A percentile compares a stretch with the other conserved stretches of the same genome.
These are phyloP conservation scores for Coryphaenoides rupestris DNA, from an alignment of 2,113 vertebrate species.

Conservation along the genomic window DNA sequence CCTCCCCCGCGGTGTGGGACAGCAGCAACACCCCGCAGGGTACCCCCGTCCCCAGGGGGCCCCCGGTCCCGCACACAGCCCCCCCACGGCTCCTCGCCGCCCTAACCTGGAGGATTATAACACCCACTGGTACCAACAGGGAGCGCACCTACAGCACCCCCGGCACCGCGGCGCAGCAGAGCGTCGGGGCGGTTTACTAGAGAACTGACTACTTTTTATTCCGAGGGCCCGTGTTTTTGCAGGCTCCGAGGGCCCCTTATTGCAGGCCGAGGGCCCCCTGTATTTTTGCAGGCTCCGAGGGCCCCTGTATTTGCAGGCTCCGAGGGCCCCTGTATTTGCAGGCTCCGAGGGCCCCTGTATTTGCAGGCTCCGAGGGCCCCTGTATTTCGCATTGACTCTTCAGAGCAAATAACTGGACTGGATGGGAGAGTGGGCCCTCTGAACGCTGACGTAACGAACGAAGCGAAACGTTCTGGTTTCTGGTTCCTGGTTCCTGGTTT, in stretches of 20 bases:
- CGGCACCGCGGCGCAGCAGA: constrained; percentile 87
- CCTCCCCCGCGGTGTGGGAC: constrained; percentile 92
- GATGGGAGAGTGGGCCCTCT: background rate
- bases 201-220: background rate
- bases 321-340: too few relatives aligned
- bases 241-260: too few relatives aligned
- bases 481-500: constrained; percentile 9
- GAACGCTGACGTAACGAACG: too few relatives aligned
- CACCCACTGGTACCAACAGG: constrained; percentile 92
- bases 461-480: too few relatives aligned
- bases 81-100: constrained; percentile 86
- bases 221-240: too few relatives aligned
- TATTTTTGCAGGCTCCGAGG: too few relatives aligned
- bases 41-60: constrained; percentile 75
- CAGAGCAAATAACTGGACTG: constrained; percentile 32
- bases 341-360: too few relatives aligned
- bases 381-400: constrained; percentile 53
- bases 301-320: too few relatives aligned
- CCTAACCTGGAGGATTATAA: constrained; percentile 91
- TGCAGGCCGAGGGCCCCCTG: too few relatives aligned
- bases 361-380: too few relatives aligned
- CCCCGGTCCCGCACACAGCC: constrained; percentile 83
- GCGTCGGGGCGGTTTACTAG: constrained; percentile 87
- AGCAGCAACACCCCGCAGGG: constrained; percentile 79
- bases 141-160: constrained; percentile 87